Percentiles rank a stretch among this genome's conserved stretches.
Evolutionary conservation across 2,888 invertebrate genomes (phyloP).

Genomic region (Lordiphosa fenestrarum): DNA sequence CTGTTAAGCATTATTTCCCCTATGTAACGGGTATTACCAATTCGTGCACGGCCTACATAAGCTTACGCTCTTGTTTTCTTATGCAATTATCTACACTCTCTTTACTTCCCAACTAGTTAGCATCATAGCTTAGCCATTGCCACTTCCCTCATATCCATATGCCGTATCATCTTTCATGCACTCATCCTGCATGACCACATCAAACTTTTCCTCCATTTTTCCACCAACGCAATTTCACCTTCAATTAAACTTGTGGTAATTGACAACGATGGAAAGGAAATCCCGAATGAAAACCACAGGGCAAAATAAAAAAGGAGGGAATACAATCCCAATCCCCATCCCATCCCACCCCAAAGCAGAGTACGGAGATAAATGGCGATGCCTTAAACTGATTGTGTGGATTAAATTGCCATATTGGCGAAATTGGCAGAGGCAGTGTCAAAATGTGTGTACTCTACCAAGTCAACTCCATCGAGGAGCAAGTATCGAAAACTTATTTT

Average conservation of each 20-base stretch:
- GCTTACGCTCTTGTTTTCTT: background rate
- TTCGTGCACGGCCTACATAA: too few species aligned
- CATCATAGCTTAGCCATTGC: conserved; percentile 13
- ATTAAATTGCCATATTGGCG: conserved; percentile 75
- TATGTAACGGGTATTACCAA: too few species aligned
- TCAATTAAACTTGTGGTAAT: conserved; percentile 72
- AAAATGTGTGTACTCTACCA: conserved; percentile 17
- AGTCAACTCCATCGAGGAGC: conserved; percentile 30
- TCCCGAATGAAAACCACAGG: conserved; percentile 32
- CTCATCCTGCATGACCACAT: conserved; percentile 57
- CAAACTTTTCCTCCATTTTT: conserved; percentile 34
- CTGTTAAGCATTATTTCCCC: too few species aligned
- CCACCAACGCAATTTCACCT: conserved; percentile 60
- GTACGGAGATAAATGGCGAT: conserved; percentile 65
- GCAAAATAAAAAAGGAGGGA: conserved; percentile 19
- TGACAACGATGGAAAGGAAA: conserved; percentile 56
- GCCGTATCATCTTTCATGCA: conserved; percentile 22
- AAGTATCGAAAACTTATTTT: conserved; percentile 74
- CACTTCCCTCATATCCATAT: conserved; percentile 1
- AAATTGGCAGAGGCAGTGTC: conserved; percentile 63
- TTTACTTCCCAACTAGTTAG: conserved; percentile 12
- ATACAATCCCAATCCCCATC: conserved; percentile 22
- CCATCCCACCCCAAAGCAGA: conserved; percentile 10
- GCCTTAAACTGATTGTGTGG: conserved; percentile 73
- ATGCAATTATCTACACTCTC: conserved; percentile 1